Base-by-base conservation (phyloP, 2,797 vertebrate species). In the Anisognathus igniventris region DNA sequence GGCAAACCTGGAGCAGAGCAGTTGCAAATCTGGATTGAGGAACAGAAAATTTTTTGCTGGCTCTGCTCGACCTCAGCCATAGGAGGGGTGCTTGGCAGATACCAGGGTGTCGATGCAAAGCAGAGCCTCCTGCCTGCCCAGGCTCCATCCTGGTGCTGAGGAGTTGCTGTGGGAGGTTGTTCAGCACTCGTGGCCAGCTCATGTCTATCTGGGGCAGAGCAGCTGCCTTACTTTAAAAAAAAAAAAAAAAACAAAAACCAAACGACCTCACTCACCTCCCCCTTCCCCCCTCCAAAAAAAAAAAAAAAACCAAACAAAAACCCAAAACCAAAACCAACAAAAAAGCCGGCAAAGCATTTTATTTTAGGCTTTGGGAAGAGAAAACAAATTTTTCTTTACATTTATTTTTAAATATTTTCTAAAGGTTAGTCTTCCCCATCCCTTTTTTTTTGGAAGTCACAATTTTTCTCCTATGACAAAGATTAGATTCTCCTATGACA, bases 1-100 rank as follows among this genome's bases (percentile, higher is more conserved):
- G 86, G 88, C 91, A 92, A 93, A 88, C 40, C 86, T 1, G 15
- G 39, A 73, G 75, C 74, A 88, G 54, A 93, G 42, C 3, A 31
- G 13, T 64, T 82, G 62, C 72, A 86, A 67, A 80, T 21, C 42
- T 62, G 70, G 53, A 39, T 70, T 71, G 28, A 47, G 86, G 95
- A 94, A 92, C 31, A 66, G 61, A 90, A 76, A 31, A 11, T 10
- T 11, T 83, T 64, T 71, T 37, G 27, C 44, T 25, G 31, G 50
- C 71, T 71, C 40, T 91, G 44, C 67, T 70, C 12, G 3, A 75
- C 27, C 47, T 80, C 70, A 44, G 50, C 66, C 92, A 4, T 44
- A 50, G 60, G 79, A 84, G 16, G 68, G n/a, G 35, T 67, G 48
- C 40, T 87, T 17, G 62, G 67, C 42, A 87, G 82, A 57, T 20